A percentile compares a stretch with the other conserved stretches of the same genome.
Evolutionary conservation across 2,113 vertebrate species (phyloP).

Genomic region (Caretta caretta): DNA sequence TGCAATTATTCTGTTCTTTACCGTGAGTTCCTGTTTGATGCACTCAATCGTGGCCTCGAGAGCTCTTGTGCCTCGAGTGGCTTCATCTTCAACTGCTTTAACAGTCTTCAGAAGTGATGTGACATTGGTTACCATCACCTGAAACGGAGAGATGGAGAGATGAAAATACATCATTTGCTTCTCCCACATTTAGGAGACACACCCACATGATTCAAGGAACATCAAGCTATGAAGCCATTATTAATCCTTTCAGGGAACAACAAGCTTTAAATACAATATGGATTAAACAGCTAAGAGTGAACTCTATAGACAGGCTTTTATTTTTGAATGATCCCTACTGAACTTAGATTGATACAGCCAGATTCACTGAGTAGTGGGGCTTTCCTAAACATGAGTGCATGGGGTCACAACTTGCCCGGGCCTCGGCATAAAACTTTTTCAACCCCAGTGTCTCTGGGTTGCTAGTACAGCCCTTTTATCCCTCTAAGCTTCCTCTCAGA

Average conservation of each 20-base stretch:
- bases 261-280: background rate
- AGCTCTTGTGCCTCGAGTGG: constrained; percentile 96
- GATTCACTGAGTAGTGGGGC: background rate
- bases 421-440: background rate
- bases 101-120: constrained; percentile 98
- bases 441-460: background rate
- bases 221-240: background rate
- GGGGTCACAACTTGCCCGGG: background rate
- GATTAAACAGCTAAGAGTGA: background rate
- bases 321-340: background rate
- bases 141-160: constrained; percentile 17
- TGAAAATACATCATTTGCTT: background rate
- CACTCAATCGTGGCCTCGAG: constrained; percentile 97
- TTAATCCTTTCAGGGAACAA: background rate
- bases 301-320: background rate
- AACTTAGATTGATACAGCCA: background rate
- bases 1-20: constrained; percentile 59
- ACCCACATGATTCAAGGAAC: background rate
- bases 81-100: constrained; percentile 99
- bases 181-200: background rate
- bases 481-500: background rate
- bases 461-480: background rate
- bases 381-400: background rate
- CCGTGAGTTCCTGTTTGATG: constrained; percentile 98
- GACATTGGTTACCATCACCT: constrained; percentile 99